Conservation (phyloP, 2,113 vertebrate species). For the Elachura formosa region DNA sequence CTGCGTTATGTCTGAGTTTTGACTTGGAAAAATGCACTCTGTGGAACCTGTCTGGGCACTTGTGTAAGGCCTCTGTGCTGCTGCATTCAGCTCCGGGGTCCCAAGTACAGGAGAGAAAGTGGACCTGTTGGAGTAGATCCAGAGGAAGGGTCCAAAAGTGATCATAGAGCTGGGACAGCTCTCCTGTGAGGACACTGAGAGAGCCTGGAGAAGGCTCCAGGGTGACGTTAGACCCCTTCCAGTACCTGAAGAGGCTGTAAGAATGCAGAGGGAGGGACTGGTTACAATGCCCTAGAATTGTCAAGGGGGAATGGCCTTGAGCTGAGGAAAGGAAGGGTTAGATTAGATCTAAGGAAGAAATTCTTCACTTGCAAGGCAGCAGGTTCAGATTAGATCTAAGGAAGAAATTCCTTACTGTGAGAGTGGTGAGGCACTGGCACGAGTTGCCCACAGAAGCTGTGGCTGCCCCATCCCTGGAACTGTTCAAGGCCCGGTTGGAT, state of each 20-base stretch:
- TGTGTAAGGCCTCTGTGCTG: not conserved
- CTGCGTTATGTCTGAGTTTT: fast-evolving
- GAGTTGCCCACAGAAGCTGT: not conserved
- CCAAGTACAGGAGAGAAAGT: too few relatives aligned
- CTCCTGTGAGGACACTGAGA: not conserved
- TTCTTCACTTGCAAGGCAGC: too few relatives aligned
- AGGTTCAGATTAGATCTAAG: not conserved
- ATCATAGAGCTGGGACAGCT: not conserved
- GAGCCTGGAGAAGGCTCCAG: not conserved
- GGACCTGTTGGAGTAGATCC: not conserved
- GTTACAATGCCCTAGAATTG: not conserved
- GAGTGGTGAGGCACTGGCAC: not conserved
- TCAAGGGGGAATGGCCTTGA: not conserved
- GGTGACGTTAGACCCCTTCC: not conserved
- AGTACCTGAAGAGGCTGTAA: not conserved
- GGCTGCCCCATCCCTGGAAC: not conserved
- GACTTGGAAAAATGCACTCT: not conserved
- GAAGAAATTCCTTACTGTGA: not conserved
- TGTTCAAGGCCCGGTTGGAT: not conserved
- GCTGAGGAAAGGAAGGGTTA: not conserved
- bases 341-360: not conserved
- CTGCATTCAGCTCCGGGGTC: not conserved
- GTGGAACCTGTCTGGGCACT: not conserved
- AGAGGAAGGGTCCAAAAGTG: not conserved
- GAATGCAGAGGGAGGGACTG: not conserved